phyloP scores from a whole-genome alignment of 2,888 invertebrate species.

The Glaucopsyche alexis region DNA sequence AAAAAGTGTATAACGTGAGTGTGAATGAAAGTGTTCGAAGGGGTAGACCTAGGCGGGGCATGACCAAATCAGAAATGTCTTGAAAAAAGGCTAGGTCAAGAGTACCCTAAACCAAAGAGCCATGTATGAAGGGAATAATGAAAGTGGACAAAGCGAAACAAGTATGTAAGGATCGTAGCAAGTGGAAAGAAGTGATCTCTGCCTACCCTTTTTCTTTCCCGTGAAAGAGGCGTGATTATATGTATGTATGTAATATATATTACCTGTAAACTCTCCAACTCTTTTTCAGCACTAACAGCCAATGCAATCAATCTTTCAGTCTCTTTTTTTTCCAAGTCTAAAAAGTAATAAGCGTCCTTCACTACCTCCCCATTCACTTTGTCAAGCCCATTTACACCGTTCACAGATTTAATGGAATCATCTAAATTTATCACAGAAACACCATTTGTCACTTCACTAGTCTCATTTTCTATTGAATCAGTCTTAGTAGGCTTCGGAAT shows the following conservation, averaged over 20 bases:
- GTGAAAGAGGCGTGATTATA: too few relatives aligned
- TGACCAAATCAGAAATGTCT: too few relatives aligned
- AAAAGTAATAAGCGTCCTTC: conserved; percentile 89
- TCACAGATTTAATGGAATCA: conserved; percentile 47
- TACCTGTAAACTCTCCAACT: conserved; percentile 80
- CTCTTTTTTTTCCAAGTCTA: conserved; percentile 86
- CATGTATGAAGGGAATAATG: too few relatives aligned
- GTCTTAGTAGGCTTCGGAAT: conserved; percentile 58
- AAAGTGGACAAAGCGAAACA: too few relatives aligned
- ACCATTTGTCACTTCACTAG: conserved; percentile 54
- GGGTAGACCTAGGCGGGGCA: too few relatives aligned
- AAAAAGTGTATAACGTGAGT: too few relatives aligned
- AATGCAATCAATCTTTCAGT: conserved; percentile 84
- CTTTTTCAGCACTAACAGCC: conserved; percentile 84
- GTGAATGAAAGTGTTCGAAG: too few relatives aligned
- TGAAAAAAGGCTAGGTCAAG: too few relatives aligned
- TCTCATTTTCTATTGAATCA: conserved; percentile 44
- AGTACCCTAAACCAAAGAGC: too few relatives aligned
- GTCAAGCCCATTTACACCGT: conserved; percentile 42
- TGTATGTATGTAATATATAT: not conserved
- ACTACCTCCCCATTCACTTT: conserved; percentile 58
- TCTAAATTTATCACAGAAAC: conserved; percentile 69
- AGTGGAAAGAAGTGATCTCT: too few relatives aligned
- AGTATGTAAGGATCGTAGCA: too few relatives aligned
- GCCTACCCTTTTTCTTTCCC: too few relatives aligned